These are phyloP conservation scores for Listronotus oregonensis DNA, from an alignment of 1,140 invertebrate genomes.

Conservation along the genomic window DNA sequence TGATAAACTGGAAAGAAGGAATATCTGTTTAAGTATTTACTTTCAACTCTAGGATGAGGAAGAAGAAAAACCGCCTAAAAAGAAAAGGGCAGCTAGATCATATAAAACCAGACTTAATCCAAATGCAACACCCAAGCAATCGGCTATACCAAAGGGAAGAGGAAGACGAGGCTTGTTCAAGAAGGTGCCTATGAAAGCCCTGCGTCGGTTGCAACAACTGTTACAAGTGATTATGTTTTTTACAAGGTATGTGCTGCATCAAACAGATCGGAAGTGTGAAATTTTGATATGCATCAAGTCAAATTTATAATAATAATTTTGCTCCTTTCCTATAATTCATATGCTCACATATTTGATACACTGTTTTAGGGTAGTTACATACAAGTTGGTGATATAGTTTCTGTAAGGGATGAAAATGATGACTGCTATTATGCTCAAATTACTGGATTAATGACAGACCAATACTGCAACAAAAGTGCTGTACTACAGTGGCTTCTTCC, in stretches of 20 bases:
- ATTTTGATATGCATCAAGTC: no score
- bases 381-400: constrained; percentile 91
- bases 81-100: constrained; percentile 63
- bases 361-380: constrained; percentile 73
- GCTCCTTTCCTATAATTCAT: no score
- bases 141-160: constrained; percentile 67
- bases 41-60: constrained; percentile 44
- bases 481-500: constrained; percentile 92
- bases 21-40: not conserved
- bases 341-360: no score
- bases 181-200: constrained; percentile 82
- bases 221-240: constrained; percentile 81
- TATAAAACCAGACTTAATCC: constrained; percentile 59
- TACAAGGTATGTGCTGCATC: constrained; percentile 70
- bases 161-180: constrained; percentile 81
- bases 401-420: constrained; percentile 77
- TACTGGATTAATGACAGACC: constrained; percentile 85
- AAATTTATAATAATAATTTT: no score
- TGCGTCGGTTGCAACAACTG: constrained; percentile 75
- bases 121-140: constrained; percentile 54
- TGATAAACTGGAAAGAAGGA: no score
- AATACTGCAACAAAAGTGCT: constrained; percentile 92
- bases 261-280: no score
- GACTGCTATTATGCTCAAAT: constrained; percentile 89
- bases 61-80: constrained; percentile 52